phyloP scores from a whole-genome alignment of 2,888 invertebrate species.

The Drosophila prolongata region DNA sequence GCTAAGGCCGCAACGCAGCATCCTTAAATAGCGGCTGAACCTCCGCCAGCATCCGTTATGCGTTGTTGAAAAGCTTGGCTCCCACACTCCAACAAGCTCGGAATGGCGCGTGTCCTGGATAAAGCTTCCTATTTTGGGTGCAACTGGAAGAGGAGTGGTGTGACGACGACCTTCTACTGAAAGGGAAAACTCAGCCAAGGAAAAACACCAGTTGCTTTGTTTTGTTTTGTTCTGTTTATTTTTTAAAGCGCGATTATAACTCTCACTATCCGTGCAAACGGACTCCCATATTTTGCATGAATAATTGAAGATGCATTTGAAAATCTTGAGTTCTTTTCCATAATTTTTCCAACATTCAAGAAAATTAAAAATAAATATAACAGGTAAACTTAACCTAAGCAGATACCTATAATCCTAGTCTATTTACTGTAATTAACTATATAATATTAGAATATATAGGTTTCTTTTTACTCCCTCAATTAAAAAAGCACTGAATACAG shows the following conservation, averaged over 20 bases:
- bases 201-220: conserved; percentile 33
- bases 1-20: conserved; percentile 81
- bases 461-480: conserved; percentile 17
- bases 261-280: conserved; percentile 26
- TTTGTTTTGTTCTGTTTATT: conserved; percentile 14
- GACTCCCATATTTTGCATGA: conserved; percentile 21
- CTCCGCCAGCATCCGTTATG: conserved; percentile 39
- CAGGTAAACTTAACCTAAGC: conserved; percentile 39
- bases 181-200: conserved; percentile 7
- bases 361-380: conserved; percentile 57
- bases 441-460: conserved; percentile 6
- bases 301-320: conserved; percentile 9
- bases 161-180: conserved; percentile 6
- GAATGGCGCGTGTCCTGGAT: conserved; percentile 31
- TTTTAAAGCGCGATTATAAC: conserved; percentile 29
- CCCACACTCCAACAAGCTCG: conserved; percentile 15
- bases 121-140: conserved; percentile 10
- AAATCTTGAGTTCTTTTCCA: conserved; percentile 35
- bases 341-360: conserved; percentile 63
- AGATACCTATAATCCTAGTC: conserved; percentile 8
- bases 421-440: conserved; percentile 13
- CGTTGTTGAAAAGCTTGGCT: conserved; percentile 28
- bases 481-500: conserved; percentile 8
- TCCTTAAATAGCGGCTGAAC: conserved; percentile 80
- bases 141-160: not conserved